These are phyloP conservation scores for Caenorhabditis remanei DNA, from an alignment of 1,140 invertebrate genomes.

Conservation along the genomic window DNA sequence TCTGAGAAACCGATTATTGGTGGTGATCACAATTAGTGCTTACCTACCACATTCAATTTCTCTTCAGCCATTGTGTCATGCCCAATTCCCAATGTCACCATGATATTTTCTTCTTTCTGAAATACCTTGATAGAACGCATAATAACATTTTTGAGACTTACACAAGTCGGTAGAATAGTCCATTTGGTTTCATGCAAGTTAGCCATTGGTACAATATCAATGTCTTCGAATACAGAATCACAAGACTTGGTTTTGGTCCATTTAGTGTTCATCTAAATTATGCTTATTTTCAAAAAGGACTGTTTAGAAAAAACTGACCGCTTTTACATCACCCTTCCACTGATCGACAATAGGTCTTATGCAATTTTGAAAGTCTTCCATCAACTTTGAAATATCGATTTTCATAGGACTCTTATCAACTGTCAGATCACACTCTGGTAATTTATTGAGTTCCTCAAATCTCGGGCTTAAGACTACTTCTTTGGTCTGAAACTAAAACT, in stretches of 20 bases:
- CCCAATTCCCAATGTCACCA: constrained; percentile 52
- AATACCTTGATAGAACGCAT: background rate
- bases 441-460: background rate
- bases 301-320: background rate
- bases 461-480: background rate
- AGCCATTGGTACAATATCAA: background rate
- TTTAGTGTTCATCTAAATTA: constrained; percentile 4
- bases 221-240: background rate
- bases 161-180: constrained; percentile 11
- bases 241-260: background rate
- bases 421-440: background rate
- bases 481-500: background rate
- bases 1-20: background rate
- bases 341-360: background rate
- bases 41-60: constrained; percentile 9
- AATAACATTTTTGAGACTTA: background rate
- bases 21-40: too few species aligned
- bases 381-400: background rate
- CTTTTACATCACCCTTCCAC: background rate
- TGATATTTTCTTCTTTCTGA: constrained; percentile 19
- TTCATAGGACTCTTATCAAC: background rate
- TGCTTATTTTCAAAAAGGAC: background rate
- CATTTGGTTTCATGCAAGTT: constrained; percentile 18
- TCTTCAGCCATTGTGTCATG: constrained; percentile 54
- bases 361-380: background rate